Base-by-base conservation (phyloP, 2,888 invertebrate species). In the Macrostomum cliftonense region DNA sequence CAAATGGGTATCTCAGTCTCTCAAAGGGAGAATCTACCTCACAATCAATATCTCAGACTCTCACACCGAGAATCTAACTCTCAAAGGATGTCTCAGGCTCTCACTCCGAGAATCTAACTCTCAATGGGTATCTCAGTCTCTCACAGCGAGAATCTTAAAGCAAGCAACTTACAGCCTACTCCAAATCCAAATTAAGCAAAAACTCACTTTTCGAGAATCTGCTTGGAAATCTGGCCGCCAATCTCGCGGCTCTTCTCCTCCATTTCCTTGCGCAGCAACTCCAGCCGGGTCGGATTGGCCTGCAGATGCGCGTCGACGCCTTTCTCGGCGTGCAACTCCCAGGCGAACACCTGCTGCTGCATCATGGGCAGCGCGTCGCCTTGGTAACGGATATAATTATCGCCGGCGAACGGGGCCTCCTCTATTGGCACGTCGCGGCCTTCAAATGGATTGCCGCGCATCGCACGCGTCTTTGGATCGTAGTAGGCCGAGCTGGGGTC, bases 401-500 rank as follows among this genome's bases (percentile, higher is more conserved):
- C 97, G 28, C 97, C 97, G 17, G 81, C 78, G 73, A 53, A 51
- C 13, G 51, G 52, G 20, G 53, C 51, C 28, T 51, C 53, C 12
- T 47, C 20, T 4, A 42, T 14, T 2, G 13, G 7, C 37, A 51
- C 51, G 13, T 39, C 51, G 19, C 17, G 38, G 43, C 43, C 19
- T 13, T 78, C 79, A 60, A 86, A 81, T 0, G 91, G 91, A 73
- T 91, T 87, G 59, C 93, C 93, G 55, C 97, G 79, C 97, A 97
- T 97, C 0, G 95, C 87, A 51, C 97, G 77, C 0, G 95, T 93
- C 74, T 97, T 97, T 0, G 97, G 97, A 72, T 97, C 97, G 70
- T 97, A 97, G 73, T 91, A 93, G 0, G 97, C 95, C 0, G 93
- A 95, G 67, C 89, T 87, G 0, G 86, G 84, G 74, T 95, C 91